phyloP scores from a whole-genome alignment of 2,113 vertebrate genomes.

The Limnothrissa miodon region DNA sequence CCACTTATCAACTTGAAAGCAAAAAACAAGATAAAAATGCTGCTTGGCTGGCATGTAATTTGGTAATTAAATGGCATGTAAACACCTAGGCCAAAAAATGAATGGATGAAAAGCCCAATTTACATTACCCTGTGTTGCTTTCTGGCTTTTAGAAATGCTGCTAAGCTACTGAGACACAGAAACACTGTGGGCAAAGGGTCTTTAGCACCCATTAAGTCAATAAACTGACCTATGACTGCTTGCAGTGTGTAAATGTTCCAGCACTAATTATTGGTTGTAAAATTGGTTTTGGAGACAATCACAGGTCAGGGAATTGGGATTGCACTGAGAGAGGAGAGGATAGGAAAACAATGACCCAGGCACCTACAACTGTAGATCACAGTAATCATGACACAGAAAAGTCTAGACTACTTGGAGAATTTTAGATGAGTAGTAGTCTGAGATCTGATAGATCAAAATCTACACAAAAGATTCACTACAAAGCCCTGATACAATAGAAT shows the following conservation, averaged over 20 bases:
- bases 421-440: neutral
- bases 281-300: constrained; percentile 33
- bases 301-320: constrained; percentile 3
- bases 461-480: neutral
- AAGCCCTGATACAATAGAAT: neutral
- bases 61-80: constrained; percentile 6
- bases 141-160: neutral
- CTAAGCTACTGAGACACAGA: neutral
- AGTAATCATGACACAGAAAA: neutral
- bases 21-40: neutral
- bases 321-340: neutral
- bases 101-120: neutral
- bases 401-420: neutral
- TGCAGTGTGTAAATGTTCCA: constrained; percentile 9
- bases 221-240: constrained; percentile 8
- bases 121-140: neutral
- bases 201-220: constrained; percentile 18
- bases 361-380: neutral
- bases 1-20: neutral
- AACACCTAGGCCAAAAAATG: neutral
- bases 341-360: neutral
- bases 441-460: neutral
- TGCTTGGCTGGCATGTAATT: neutral
- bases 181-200: neutral
- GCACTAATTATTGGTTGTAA: constrained; percentile 38